phyloP scores from a whole-genome alignment of 2,888 invertebrate genomes.

The Lamellibrachia satsuma region DNA sequence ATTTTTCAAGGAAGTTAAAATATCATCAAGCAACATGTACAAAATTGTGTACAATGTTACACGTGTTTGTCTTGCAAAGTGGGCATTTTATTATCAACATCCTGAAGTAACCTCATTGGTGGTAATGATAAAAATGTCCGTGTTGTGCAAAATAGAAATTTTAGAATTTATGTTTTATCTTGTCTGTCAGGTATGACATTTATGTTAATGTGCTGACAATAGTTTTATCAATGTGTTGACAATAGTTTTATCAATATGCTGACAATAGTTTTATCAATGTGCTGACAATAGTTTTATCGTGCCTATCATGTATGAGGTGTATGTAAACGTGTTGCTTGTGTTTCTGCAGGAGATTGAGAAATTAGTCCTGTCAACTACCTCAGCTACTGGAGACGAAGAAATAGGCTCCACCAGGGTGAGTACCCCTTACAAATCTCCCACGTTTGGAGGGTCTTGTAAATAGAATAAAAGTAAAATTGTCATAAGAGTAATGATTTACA shows the following conservation, averaged over 20 bases:
- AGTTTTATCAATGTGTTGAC: background rate
- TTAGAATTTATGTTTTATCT: background rate
- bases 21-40: background rate
- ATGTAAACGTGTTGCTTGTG: constrained; percentile 28
- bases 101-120: no score
- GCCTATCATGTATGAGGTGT: background rate
- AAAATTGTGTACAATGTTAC: background rate
- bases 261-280: background rate
- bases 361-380: constrained; percentile 73
- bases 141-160: background rate
- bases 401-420: constrained; percentile 64
- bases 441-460: background rate
- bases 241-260: background rate
- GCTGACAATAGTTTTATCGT: background rate
- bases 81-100: no score
- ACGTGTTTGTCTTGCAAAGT: background rate
- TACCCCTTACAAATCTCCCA: background rate
- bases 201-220: no score
- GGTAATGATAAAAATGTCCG: no score
- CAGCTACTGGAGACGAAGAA: constrained; percentile 50
- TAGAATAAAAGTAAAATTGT: background rate
- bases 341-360: constrained; percentile 75
- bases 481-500: background rate
- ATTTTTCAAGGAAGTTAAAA: background rate
- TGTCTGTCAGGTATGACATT: background rate